Base-by-base conservation (phyloP, 1,140 invertebrate genomes). In the Reticulitermes speratus region DNA sequence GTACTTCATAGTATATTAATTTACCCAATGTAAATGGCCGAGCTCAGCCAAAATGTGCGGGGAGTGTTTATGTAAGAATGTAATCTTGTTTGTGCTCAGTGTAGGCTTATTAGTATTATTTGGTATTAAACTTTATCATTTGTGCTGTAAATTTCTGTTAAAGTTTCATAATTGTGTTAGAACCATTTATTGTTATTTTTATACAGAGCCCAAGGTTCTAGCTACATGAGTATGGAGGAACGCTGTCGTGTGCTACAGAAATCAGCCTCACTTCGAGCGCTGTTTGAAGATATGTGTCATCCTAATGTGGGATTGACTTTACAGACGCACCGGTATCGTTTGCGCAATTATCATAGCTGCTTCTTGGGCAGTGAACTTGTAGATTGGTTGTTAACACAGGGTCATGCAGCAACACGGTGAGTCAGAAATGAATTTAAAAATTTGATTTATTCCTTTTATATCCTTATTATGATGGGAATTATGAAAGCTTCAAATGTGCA, bases 351-450 rank as follows among this genome's bases (percentile, higher is more conserved):
- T 89, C 91, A 93, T 75, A 93, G 93, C 87, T 95, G 95, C 89
- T 94, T 96, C 88, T 89, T 94, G 52, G 96, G 95, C 23, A 94
- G 92, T 84, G 94, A 96, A 89, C 90, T 97, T 38, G 95, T 97
- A 12, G 95, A 96, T 88, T 97, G 96, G 96, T 91, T 97, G 82
- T 92, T 96, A 84, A 91, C 91, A 85, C 94, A 95, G 88, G 94
- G 95, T 88, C 96, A 95, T 90, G 94, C 94, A 45, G 91, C 90
- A 9, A 91, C 90, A 48, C 90, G 93, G 95, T 95, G 89, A 87
- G 87, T 88, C 8, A 75, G 52, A 21, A 55, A 16, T 48, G 9
- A 55, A 12, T 55, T 55, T 55, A 19, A 1, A 55, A 55, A 55
- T 19, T 16, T 5, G 0, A 16, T 55, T 55, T 55, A 16, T 5